A percentile compares a stretch with the other conserved stretches of the same genome.
Evolutionary conservation across 2,797 vertebrate species (phyloP).

Genomic region (Mus caroli): DNA sequence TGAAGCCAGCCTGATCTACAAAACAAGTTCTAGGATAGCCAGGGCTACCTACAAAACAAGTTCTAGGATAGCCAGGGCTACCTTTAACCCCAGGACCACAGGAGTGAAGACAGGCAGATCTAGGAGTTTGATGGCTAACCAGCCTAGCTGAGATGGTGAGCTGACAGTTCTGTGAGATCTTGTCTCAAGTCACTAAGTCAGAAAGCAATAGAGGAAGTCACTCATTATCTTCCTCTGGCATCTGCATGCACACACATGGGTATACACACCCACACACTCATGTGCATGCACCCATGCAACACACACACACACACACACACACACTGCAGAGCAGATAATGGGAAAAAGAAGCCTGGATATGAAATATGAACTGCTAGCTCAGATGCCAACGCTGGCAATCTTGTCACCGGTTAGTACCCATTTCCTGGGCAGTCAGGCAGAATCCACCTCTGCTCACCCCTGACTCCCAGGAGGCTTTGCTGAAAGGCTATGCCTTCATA

Average conservation of each 20-base stretch:
- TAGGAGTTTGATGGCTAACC: not conserved
- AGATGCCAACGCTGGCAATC: too few relatives aligned
- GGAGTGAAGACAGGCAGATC: not conserved
- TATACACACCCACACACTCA: not conserved
- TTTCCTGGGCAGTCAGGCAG: slow-evolving; percentile 4
- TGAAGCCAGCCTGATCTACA: not conserved
- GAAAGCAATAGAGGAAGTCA: not conserved
- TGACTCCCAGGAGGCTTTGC: not conserved
- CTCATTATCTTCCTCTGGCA: not conserved
- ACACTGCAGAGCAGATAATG: not conserved
- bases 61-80: not conserved
- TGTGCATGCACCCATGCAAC: not conserved
- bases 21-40: not conserved
- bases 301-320: not conserved
- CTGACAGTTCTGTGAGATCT: not conserved
- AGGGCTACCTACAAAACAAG: not conserved
- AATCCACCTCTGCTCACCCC: not conserved
- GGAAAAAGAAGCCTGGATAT: not conserved
- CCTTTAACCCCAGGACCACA: not conserved
- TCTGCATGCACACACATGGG: not conserved
- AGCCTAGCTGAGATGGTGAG: not conserved
- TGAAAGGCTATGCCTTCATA: not conserved
- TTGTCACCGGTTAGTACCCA: not conserved
- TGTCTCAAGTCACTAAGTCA: not conserved
- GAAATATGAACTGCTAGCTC: not conserved